Evolutionary conservation across 1,140 invertebrate genomes (phyloP).

Genomic region (Hyphantria cunea): DNA sequence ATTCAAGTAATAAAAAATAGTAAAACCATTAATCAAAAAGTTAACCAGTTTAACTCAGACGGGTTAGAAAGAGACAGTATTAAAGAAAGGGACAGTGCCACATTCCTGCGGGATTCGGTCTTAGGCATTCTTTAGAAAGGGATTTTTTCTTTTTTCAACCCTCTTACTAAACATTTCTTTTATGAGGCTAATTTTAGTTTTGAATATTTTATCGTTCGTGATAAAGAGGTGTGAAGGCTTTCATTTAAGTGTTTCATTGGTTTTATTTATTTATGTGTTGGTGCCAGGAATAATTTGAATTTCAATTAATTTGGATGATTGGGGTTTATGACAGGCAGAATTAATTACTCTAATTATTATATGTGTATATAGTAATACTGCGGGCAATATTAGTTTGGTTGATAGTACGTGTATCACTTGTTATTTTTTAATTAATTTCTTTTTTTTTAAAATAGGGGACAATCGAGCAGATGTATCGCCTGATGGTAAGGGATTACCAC

Average conservation of each 20-base stretch:
- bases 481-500: too few species aligned
- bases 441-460: too few species aligned
- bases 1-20: conserved; percentile 48
- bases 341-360: not conserved
- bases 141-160: conserved; percentile 63
- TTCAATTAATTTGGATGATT: conserved; percentile 20
- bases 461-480: too few species aligned
- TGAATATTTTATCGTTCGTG: conserved; percentile 38
- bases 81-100: conserved; percentile 59
- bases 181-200: conserved; percentile 32
- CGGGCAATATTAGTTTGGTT: too few species aligned
- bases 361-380: too few species aligned
- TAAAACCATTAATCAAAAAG: conserved; percentile 63
- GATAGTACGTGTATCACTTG: too few species aligned
- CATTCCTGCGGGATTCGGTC: conserved; percentile 58
- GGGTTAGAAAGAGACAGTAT: conserved; percentile 44
- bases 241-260: conserved; percentile 12
- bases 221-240: conserved; percentile 39
- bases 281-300: not conserved
- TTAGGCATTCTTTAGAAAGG: conserved; percentile 61
- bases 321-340: not conserved
- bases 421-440: too few species aligned
- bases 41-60: conserved; percentile 55
- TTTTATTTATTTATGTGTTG: conserved; percentile 3
- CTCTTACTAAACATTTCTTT: conserved; percentile 58